Base-by-base conservation (phyloP, 2,888 invertebrate genomes). In the Elmis aenea region DNA sequence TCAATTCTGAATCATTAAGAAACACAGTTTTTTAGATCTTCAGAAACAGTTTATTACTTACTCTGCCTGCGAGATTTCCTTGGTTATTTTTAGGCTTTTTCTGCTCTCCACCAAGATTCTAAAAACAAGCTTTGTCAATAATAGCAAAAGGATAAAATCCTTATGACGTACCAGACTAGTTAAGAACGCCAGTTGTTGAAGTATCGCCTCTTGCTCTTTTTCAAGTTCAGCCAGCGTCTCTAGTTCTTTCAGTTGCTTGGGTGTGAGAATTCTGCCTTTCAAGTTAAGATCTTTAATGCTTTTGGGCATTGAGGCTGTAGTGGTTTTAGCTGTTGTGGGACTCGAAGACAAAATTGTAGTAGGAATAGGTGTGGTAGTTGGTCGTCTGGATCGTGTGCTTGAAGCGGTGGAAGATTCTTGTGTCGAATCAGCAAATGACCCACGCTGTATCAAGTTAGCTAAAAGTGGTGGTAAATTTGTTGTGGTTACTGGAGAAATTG, bases 401-500 rank as follows among this genome's bases (percentile, higher is more conserved):
- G 18, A n/a, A n/a, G n/a, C n/a, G 18, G 18, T 6, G 18, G 18
- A 18, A 18, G 18, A 18, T 5, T 18, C 5, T 5, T 18, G 18
- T 6, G 8, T 6, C 18, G 18, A 18, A 8, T 5, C 18, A 8
- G 18, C 18, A 18, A n/a, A n/a, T n/a, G n/a, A n/a, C n/a, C n/a
- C n/a, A 18, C 5, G 5, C 18, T 5, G 8, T 6, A 8, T 5
- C 5, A 18, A 18, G 18, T 5, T 13, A 0, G 27, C 13, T 13
- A 72, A 66, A 34, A 72, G 71, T 43, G 72, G 69, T 60, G 72
- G 69, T 41, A 70, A 70, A 3, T 70, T 28, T 10, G 46, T 59
- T 21, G 71, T 72, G 3, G 51, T 55, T n/a, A 42, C 71, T 3
- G 71, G 71, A 51, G 48, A 46, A 8, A 52, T 36, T 13, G 72